phyloP scores from a whole-genome alignment of 1,140 invertebrate genomes.

The Ridgeia piscesae region DNA sequence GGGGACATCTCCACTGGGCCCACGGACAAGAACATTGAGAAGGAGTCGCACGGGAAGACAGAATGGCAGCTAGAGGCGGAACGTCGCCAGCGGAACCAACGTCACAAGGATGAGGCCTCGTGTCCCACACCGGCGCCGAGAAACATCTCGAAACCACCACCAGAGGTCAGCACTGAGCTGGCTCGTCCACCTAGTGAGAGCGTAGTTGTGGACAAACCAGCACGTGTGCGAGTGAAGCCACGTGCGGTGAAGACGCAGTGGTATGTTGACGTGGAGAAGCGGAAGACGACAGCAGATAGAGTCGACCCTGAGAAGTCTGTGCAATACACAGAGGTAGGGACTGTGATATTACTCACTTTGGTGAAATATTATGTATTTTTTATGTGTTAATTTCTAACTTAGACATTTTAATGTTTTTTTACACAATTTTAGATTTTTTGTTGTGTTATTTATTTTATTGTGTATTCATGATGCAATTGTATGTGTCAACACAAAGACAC shows the following conservation, averaged over 20 bases:
- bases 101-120: background rate
- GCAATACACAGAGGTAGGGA: background rate
- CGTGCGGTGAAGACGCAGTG: background rate
- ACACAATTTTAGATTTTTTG: too few relatives aligned
- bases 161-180: background rate
- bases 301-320: background rate
- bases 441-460: too few relatives aligned
- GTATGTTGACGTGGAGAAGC: background rate
- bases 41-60: background rate
- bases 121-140: background rate
- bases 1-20: background rate
- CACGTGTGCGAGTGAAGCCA: background rate
- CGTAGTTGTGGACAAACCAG: background rate
- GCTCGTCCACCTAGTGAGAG: background rate
- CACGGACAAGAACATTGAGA: background rate
- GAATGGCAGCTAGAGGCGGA: background rate
- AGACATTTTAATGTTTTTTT: too few relatives aligned
- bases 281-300: background rate
- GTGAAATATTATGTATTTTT: too few relatives aligned
- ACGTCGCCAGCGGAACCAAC: background rate
- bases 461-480: too few relatives aligned
- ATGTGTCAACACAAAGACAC: too few relatives aligned
- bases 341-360: too few relatives aligned
- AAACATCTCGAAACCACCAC: background rate
- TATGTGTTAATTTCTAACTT: too few relatives aligned